Evolutionary conservation across 1,140 invertebrate species (phyloP).

Genomic region (Drosophila bocki): DNA sequence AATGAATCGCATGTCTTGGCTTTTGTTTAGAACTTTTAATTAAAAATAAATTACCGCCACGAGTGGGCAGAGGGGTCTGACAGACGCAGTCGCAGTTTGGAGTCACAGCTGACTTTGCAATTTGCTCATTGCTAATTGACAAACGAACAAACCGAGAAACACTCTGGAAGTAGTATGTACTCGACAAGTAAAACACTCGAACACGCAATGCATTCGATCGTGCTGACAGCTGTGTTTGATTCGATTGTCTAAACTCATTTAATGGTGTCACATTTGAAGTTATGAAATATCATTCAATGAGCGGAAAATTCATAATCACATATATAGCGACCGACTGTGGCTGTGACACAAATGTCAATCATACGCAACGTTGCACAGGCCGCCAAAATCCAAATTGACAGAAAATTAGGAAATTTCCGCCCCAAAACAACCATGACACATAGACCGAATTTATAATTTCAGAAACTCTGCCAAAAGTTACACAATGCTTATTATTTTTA

Average conservation of each 20-base stretch:
- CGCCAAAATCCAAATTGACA: slow-evolving; percentile 38
- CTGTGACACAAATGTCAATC: slow-evolving; percentile 76
- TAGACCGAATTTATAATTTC: slow-evolving; percentile 17
- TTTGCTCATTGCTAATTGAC: slow-evolving; percentile 63
- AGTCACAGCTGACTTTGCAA: slow-evolving; percentile 44
- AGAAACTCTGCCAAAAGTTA: neutral
- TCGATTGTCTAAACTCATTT: slow-evolving; percentile 57
- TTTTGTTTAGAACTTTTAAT: slow-evolving; percentile 81
- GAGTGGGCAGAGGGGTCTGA: slow-evolving; percentile 47
- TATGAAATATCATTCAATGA: slow-evolving; percentile 68
- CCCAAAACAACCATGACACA: slow-evolving; percentile 36
- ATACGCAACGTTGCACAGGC: slow-evolving; percentile 75
- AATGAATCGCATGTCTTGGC: slow-evolving; percentile 79
- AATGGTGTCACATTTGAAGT: slow-evolving; percentile 66
- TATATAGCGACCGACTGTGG: slow-evolving; percentile 9
- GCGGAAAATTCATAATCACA: slow-evolving; percentile 52
- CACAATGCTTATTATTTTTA: neutral
- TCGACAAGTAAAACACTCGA: slow-evolving; percentile 5
- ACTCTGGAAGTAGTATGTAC: slow-evolving; percentile 21
- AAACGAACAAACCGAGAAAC: slow-evolving; percentile 36
- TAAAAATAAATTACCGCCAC: slow-evolving; percentile 75
- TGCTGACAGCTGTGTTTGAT: slow-evolving; percentile 57
- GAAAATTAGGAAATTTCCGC: slow-evolving; percentile 41
- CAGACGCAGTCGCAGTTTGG: slow-evolving; percentile 14
- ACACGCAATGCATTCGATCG: slow-evolving; percentile 35